Percentiles rank a stretch among this genome's conserved stretches.
Evolutionary conservation across 2,888 invertebrate species (phyloP).

Genomic region (Rutpela maculata): DNA sequence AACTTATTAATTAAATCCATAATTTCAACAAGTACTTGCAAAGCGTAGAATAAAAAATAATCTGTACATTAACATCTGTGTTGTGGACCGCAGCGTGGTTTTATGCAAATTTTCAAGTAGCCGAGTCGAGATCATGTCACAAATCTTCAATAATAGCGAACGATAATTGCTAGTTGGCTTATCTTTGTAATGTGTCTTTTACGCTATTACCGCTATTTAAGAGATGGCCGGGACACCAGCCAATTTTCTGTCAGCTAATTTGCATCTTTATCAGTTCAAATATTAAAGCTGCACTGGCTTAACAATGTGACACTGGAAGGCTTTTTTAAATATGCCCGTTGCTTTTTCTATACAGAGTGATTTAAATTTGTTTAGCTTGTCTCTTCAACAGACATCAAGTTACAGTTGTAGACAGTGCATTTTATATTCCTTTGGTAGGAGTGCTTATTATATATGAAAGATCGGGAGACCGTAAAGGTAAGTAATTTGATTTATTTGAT

Average conservation of each 20-base stretch:
- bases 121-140: slow-evolving; percentile 10
- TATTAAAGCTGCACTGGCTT: background rate
- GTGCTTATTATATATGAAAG: no score
- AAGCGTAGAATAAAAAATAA: slow-evolving; percentile 11
- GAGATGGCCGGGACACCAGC: background rate
- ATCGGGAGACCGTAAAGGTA: no score
- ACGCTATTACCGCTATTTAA: slow-evolving; percentile 15
- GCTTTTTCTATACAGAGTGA: no score
- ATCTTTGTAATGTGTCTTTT: slow-evolving; percentile 31
- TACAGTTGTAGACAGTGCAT: no score
- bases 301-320: no score
- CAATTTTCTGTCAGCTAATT: slow-evolving; percentile 31
- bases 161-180: slow-evolving; percentile 36
- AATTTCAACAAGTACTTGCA: background rate
- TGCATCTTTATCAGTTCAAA: slow-evolving; percentile 29
- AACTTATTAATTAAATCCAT: slow-evolving; percentile 3
- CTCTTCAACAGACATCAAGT: no score
- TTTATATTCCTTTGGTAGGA: no score
- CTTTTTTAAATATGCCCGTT: no score
- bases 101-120: slow-evolving; percentile 9
- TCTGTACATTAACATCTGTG: slow-evolving; percentile 16
- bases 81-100: background rate
- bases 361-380: no score
- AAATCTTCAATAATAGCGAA: slow-evolving; percentile 39
- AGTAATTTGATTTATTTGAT: no score